Conservation (phyloP, 1,140 invertebrate species). For the Battus philenor region DNA sequence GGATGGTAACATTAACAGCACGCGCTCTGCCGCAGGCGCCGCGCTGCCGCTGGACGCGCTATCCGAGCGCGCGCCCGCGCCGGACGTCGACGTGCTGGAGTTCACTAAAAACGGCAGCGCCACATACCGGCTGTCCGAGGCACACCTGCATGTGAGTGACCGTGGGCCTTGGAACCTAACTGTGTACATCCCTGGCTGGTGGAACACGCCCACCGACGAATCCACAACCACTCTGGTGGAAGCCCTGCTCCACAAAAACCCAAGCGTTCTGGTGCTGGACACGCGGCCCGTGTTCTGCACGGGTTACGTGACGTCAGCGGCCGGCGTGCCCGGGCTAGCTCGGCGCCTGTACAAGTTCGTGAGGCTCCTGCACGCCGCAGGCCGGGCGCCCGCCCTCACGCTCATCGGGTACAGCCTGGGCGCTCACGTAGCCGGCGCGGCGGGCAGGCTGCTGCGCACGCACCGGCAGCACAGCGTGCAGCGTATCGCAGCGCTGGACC, state of each 20-base stretch:
- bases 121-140: constrained; percentile 26
- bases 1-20: constrained; percentile 3
- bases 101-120: too few species aligned
- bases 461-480: constrained; percentile 77
- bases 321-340: constrained; percentile 39
- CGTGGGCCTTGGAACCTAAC: constrained; percentile 22
- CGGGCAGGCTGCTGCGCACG: constrained; percentile 79
- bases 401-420: constrained; percentile 87
- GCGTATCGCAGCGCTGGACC: constrained; percentile 85
- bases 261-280: constrained; percentile 41
- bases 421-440: constrained; percentile 85
- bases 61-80: constrained; percentile 30
- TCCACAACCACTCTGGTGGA: constrained; percentile 41
- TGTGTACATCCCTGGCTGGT: constrained; percentile 58
- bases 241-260: constrained; percentile 37
- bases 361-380: constrained; percentile 35
- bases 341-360: constrained; percentile 45
- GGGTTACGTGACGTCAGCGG: constrained; percentile 48
- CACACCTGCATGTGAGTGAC: constrained; percentile 26
- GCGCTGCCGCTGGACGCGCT: constrained; percentile 45
- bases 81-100: constrained; percentile 42
- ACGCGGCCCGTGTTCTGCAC: constrained; percentile 41
- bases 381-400: constrained; percentile 56
- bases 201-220: constrained; percentile 56
- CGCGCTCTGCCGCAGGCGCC: constrained; percentile 44